These are phyloP conservation scores for Sipha flava DNA, from an alignment of 1,140 invertebrate species.

Conservation along the genomic window DNA sequence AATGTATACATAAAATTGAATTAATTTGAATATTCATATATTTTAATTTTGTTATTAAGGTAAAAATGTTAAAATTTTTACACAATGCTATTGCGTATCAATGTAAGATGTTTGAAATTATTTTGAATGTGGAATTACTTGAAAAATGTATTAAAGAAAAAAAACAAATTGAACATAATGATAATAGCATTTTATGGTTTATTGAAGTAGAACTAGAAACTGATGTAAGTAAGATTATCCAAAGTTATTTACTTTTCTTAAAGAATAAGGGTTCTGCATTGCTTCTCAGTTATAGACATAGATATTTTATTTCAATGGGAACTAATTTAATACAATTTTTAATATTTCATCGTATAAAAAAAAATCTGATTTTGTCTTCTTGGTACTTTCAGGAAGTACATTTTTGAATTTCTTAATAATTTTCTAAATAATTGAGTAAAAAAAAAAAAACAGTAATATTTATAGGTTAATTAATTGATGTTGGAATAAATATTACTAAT, in stretches of 20 bases:
- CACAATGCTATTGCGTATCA: slow-evolving; percentile 21
- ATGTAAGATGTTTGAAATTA: slow-evolving; percentile 29
- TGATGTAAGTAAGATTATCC: background rate
- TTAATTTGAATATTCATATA: background rate
- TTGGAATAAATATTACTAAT: too few species aligned
- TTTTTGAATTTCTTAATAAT: too few species aligned
- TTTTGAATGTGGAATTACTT: slow-evolving; percentile 16
- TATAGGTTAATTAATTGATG: too few species aligned
- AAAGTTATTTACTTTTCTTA: background rate
- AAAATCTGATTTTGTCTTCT: too few species aligned
- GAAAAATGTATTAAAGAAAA: slow-evolving; percentile 24
- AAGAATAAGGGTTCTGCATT: too few species aligned
- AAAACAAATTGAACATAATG: slow-evolving; percentile 16
- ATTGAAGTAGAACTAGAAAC: slow-evolving; percentile 21
- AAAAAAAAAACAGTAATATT: too few species aligned
- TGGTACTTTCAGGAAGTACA: too few species aligned
- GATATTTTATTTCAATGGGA: too few species aligned
- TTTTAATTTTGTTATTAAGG: background rate
- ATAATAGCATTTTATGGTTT: slow-evolving; percentile 28
- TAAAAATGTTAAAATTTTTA: slow-evolving; percentile 23
- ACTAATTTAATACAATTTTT: too few species aligned
- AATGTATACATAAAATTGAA: background rate
- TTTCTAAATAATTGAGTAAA: too few species aligned
- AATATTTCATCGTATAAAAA: too few species aligned
- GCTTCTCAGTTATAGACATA: too few species aligned